phyloP scores from a whole-genome alignment of 2,888 invertebrate species.

The Anoplius nigerrimus region DNA sequence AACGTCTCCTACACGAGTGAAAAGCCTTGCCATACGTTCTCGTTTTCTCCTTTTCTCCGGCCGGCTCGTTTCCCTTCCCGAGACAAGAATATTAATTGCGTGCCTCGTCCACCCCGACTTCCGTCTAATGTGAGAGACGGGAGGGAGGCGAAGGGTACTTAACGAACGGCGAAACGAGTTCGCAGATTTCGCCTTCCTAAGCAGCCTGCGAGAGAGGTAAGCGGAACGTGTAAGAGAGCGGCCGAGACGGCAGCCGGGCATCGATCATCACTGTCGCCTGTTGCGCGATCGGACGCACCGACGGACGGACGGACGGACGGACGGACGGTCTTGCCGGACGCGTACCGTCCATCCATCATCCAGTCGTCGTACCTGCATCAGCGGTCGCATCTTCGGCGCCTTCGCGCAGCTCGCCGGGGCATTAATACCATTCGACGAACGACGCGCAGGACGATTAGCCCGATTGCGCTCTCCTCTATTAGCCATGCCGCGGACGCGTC shows the following conservation, averaged over 20 bases:
- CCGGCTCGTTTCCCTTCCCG: conserved; percentile 22
- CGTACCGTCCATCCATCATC: conserved; percentile 69
- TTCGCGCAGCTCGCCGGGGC: conserved; percentile 34
- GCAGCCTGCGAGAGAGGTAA: conserved; percentile 39
- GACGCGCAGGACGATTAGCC: conserved; percentile 49
- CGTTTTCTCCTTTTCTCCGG: conserved; percentile 6
- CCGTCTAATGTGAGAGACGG: conserved; percentile 33
- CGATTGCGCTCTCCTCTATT: conserved; percentile 33
- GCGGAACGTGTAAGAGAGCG: conserved; percentile 8
- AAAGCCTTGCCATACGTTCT: too few species aligned
- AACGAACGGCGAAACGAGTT: conserved; percentile 56
- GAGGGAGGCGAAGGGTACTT: conserved; percentile 34
- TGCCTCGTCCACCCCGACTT: conserved; percentile 31
- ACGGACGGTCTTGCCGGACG: conserved; percentile 51
- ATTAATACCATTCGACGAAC: conserved; percentile 58
- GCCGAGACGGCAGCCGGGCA: conserved; percentile 58
- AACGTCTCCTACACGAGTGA: too few species aligned
- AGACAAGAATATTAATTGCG: conserved; percentile 47
- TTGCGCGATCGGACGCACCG: conserved; percentile 63
- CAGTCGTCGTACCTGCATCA: conserved; percentile 66
- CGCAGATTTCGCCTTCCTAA: conserved; percentile 63
- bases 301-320: conserved; percentile 50
- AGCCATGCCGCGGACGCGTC: neutral
- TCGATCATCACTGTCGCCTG: conserved; percentile 73
- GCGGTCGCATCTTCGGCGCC: conserved; percentile 53